Evolutionary conservation across 2,888 invertebrate species (phyloP).

Genomic region (Alcis repandata): DNA sequence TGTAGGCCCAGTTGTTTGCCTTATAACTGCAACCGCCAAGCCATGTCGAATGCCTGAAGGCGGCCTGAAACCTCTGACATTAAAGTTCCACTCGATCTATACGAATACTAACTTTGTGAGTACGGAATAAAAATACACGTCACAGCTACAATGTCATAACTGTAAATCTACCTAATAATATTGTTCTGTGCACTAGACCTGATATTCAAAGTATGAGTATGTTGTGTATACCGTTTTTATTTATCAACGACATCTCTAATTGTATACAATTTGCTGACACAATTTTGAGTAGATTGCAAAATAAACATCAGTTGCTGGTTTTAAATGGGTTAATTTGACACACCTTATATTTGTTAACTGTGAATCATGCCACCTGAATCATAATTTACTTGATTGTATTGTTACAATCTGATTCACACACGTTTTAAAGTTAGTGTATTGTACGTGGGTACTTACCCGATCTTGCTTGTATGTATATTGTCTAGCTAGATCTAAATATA

Average conservation of each 20-base stretch:
- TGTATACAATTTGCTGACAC: conserved; percentile 44
- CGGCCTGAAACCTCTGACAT: too few species aligned
- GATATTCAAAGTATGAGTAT: background rate
- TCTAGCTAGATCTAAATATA: too few species aligned
- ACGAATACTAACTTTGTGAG: too few species aligned
- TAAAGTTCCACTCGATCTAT: too few species aligned
- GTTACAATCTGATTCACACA: conserved; percentile 34
- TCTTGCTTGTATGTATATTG: background rate
- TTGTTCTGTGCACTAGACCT: background rate
- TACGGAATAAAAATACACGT: too few species aligned
- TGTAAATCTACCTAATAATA: background rate
- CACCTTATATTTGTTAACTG: conserved; percentile 18
- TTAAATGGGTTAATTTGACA: conserved; percentile 30
- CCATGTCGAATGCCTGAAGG: too few species aligned
- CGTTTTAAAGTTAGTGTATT: background rate
- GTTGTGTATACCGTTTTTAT: conserved; percentile 12
- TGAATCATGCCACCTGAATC: conserved; percentile 16
- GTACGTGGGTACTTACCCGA: background rate
- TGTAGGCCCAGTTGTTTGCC: too few species aligned
- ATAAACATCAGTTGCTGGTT: conserved; percentile 34
- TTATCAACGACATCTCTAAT: conserved; percentile 25
- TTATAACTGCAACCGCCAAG: too few species aligned
- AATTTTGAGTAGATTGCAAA: conserved; percentile 35
- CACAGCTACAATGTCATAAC: too few species aligned
- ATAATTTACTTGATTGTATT: conserved; percentile 14